phyloP scores from a whole-genome alignment of 1,140 invertebrate genomes.

The Cyclargus thomasi region DNA sequence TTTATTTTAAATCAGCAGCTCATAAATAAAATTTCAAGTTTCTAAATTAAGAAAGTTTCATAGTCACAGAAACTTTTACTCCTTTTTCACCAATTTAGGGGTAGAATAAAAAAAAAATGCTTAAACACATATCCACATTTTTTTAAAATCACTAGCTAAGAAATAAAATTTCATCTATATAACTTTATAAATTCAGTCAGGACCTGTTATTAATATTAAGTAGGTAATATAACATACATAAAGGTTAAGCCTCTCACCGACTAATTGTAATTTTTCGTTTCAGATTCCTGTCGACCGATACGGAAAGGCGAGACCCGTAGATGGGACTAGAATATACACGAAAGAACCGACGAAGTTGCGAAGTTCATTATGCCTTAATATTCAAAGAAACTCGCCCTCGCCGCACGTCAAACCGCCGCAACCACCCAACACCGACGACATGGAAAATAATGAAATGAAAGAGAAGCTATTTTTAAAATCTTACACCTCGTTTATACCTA shows the following conservation, averaged over 20 bases:
- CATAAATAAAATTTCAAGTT: too few relatives aligned
- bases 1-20: too few relatives aligned
- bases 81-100: too few relatives aligned
- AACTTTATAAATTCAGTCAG: too few relatives aligned
- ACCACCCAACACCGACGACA: constrained; percentile 29
- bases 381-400: not conserved
- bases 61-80: too few relatives aligned
- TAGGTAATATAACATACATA: not conserved
- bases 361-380: constrained; percentile 17
- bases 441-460: constrained; percentile 44
- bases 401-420: not conserved
- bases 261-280: constrained; percentile 36
- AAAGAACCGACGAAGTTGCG: constrained; percentile 45
- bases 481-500: constrained; percentile 61
- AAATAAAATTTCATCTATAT: too few relatives aligned
- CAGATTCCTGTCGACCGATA: constrained; percentile 68
- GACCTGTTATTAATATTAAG: not conserved
- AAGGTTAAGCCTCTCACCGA: not conserved
- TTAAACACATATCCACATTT: too few relatives aligned
- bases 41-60: too few relatives aligned
- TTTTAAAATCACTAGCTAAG: too few relatives aligned
- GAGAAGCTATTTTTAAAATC: constrained; percentile 53
- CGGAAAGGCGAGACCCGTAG: constrained; percentile 59
- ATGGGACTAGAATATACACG: constrained; percentile 49
- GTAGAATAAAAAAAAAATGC: too few relatives aligned